phyloP scores from a whole-genome alignment of 2,797 vertebrate genomes.

The Gymnocypris eckloni region DNA sequence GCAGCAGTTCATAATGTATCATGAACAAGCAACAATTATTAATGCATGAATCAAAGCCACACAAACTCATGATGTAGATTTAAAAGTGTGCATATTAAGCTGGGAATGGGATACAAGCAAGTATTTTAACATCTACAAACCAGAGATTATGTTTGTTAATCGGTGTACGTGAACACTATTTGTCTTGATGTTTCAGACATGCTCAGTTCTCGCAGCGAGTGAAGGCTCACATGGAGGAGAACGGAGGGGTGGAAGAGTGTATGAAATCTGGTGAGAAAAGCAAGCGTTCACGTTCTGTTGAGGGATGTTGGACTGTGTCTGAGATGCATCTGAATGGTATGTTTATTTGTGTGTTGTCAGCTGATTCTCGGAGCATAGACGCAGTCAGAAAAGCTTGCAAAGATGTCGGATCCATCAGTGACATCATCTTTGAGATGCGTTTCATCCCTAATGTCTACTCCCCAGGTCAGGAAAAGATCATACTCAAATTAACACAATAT shows the following conservation, averaged over 20 bases:
- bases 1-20: background rate
- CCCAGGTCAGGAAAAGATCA: constrained; percentile 71
- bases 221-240: constrained; percentile 72
- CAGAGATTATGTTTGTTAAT: background rate
- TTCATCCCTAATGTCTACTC: constrained; percentile 81
- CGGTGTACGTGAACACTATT: background rate
- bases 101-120: background rate
- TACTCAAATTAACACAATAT: background rate
- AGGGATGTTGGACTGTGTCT: background rate
- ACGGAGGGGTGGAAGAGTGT: constrained; percentile 77
- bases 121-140: background rate
- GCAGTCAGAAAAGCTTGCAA: constrained; percentile 79
- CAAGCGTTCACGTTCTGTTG: background rate
- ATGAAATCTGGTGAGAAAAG: constrained; percentile 68
- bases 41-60: background rate
- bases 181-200: constrained; percentile 70
- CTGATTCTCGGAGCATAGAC: constrained; percentile 71
- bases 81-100: background rate
- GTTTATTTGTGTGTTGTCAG: constrained; percentile 60
- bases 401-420: constrained; percentile 80
- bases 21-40: background rate
- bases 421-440: constrained; percentile 86
- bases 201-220: constrained; percentile 74
- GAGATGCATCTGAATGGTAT: background rate
- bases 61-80: background rate